A percentile compares a stretch with the other conserved stretches of the same genome.
These are phyloP conservation scores for Athalia cordata DNA, from an alignment of 2,888 invertebrate genomes.

Conservation along the genomic window DNA sequence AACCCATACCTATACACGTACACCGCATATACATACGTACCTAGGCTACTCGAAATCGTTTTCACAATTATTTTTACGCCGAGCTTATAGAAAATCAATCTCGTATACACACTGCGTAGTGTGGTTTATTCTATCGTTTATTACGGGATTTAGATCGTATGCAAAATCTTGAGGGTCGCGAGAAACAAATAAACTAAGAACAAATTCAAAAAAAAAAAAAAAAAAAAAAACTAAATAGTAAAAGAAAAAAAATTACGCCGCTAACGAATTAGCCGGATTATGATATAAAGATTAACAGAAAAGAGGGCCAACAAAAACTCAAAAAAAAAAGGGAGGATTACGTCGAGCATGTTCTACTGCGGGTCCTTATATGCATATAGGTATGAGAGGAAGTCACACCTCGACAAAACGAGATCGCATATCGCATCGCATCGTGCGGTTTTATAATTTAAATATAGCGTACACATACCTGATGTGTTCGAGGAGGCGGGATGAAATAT, in stretches of 20 bases:
- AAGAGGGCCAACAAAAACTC: too few relatives aligned
- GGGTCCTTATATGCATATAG: background rate
- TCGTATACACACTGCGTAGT: too few relatives aligned
- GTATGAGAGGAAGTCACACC: slow-evolving; percentile 40
- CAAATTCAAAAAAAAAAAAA: background rate
- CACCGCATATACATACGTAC: slow-evolving; percentile 23
- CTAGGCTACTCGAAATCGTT: too few relatives aligned
- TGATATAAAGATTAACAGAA: too few relatives aligned
- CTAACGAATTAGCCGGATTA: too few relatives aligned
- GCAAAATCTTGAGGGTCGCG: background rate
- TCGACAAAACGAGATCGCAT: slow-evolving; percentile 39
- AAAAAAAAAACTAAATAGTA: background rate
- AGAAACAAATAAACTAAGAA: background rate
- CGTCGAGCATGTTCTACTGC: too few relatives aligned
- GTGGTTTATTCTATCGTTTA: slow-evolving; percentile 16
- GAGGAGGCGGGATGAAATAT: background rate
- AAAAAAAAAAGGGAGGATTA: too few relatives aligned
- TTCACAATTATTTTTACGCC: too few relatives aligned
- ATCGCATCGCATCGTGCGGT: slow-evolving; percentile 22
- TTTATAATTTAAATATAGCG: slow-evolving; percentile 24
- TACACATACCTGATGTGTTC: background rate
- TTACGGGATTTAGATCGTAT: background rate
- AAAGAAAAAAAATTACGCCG: too few relatives aligned
- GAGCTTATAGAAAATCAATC: slow-evolving; percentile 20
- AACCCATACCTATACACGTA: slow-evolving; percentile 1